Percentiles rank a stretch among this genome's conserved stretches.
These are phyloP conservation scores for Dryoscopus gambensis DNA, from an alignment of 2,113 vertebrate genomes.

Conservation along the genomic window DNA sequence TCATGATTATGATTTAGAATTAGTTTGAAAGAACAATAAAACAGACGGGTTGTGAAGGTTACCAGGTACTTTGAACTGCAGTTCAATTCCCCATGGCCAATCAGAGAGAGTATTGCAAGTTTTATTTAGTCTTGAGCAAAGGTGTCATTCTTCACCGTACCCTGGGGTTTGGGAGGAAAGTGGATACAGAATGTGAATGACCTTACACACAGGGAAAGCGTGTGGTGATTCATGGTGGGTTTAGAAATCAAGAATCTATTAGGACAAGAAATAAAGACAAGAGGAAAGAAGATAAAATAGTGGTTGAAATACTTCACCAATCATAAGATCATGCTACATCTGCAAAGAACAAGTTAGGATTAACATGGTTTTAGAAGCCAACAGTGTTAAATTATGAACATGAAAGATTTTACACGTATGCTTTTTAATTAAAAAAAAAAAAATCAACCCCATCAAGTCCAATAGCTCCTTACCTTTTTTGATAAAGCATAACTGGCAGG, in stretches of 20 bases:
- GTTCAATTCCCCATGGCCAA: constrained; percentile 65
- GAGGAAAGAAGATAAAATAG: neutral
- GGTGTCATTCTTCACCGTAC: constrained; percentile 57
- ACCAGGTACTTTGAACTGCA: constrained; percentile 64
- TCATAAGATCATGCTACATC: neutral
- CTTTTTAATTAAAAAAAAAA: neutral
- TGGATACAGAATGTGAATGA: constrained; percentile 53
- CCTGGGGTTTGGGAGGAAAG: constrained; percentile 64
- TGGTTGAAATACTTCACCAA: neutral
- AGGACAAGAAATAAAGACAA: constrained; percentile 12
- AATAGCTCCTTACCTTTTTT: constrained; percentile 83
- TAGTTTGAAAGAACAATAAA: constrained; percentile 55
- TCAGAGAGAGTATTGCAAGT: constrained; percentile 57
- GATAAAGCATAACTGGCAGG: constrained; percentile 87
- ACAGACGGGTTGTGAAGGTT: constrained; percentile 63
- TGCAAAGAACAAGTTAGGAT: neutral
- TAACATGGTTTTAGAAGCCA: neutral
- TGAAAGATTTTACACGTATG: neutral
- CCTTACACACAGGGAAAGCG: neutral
- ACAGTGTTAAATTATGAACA: neutral
- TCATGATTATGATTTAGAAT: constrained; percentile 37
- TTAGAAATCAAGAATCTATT: neutral
- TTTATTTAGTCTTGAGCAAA: constrained; percentile 65
- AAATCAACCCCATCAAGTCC: neutral
- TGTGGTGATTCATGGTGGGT: neutral